These are phyloP conservation scores for Meteorus sp. DNA, from an alignment of 1,140 invertebrate genomes.

Conservation along the genomic window DNA sequence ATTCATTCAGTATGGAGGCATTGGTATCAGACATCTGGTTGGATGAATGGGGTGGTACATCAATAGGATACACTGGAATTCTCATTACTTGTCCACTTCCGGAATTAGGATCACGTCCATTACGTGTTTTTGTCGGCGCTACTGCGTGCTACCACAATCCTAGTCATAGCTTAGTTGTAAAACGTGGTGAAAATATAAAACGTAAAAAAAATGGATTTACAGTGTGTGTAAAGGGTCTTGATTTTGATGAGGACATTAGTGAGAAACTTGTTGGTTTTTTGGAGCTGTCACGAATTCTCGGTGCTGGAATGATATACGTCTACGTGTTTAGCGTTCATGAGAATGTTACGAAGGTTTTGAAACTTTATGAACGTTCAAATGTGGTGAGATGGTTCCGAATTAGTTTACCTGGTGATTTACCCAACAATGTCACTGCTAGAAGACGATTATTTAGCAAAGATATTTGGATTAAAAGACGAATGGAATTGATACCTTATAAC, in stretches of 20 bases:
- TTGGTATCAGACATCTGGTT: constrained; percentile 52
- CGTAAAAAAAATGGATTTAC: constrained; percentile 59
- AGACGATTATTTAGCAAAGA: constrained; percentile 54
- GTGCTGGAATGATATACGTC: constrained; percentile 66
- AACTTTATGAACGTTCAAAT: constrained; percentile 59
- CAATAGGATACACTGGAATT: constrained; percentile 46
- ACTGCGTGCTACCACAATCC: constrained; percentile 44
- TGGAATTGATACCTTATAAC: constrained; percentile 75
- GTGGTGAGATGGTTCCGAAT: constrained; percentile 61
- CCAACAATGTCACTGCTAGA: constrained; percentile 47
- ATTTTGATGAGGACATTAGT: constrained; percentile 67
- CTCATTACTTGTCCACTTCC: constrained; percentile 50
- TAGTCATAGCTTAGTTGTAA: constrained; percentile 52
- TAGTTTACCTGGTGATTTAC: constrained; percentile 59
- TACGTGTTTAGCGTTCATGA: constrained; percentile 66
- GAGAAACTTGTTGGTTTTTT: constrained; percentile 69
- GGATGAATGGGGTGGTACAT: constrained; percentile 47
- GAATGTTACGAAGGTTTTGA: constrained; percentile 59
- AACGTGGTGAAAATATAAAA: constrained; percentile 18
- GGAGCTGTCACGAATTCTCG: constrained; percentile 67
- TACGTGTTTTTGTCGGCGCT: constrained; percentile 41
- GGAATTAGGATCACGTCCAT: constrained; percentile 27
- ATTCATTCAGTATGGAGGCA: constrained; percentile 47
- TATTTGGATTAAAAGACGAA: constrained; percentile 70
- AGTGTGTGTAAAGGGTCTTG: constrained; percentile 72